Base-by-base conservation (phyloP, 1,140 invertebrate species). In the Tetragonula clypearis region DNA sequence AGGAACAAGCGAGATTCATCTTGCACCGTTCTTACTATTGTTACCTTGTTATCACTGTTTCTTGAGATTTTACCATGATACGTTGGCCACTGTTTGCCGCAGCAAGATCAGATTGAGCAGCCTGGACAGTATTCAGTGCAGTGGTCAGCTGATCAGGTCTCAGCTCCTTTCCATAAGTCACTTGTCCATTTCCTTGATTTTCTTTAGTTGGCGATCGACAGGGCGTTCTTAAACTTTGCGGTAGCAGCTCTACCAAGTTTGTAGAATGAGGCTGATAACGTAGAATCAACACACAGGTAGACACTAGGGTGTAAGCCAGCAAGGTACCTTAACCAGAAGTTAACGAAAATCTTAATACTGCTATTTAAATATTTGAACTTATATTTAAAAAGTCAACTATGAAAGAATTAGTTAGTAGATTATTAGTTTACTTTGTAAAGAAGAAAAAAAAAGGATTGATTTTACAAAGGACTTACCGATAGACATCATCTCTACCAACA, bases 401-500 rank as follows among this genome's bases (percentile, higher is more conserved):
- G 60, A n/a, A 62, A 14, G 23, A 14, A n/a, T n/a, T n/a, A n/a
- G 35, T 14, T 19, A 21, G 19, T 19, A 49, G 41, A 8, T 41
- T 9, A 8, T 41, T 9, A 2, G 8, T 26, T 26, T 55, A 41
- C 12, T 19, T 30, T 11, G n/a, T 49, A 49, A 17, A 35, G 23
- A 79, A 60, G 15, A 58, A 56, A 12, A 53, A 12, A 53, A 21
- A 71, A 8, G 4, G 3, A 26, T 19, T 49, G 12, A 49, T 41
- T 49, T 23, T n/a, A 15, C 1, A 69, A 9, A 6, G 14, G n/a
- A 73, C 95, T 96, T 95, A 97, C 98, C 98, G 85, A 99, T 99
- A 79, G 98, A 98, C 98, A 99, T 99, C 98, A 99, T 99, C 95
- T 99, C 98, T 1, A 99, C 98, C 0, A 99, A 96, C 14, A 98